Evolutionary conservation across 1,140 invertebrate species (phyloP).

Genomic region (Ectropis grisescens): DNA sequence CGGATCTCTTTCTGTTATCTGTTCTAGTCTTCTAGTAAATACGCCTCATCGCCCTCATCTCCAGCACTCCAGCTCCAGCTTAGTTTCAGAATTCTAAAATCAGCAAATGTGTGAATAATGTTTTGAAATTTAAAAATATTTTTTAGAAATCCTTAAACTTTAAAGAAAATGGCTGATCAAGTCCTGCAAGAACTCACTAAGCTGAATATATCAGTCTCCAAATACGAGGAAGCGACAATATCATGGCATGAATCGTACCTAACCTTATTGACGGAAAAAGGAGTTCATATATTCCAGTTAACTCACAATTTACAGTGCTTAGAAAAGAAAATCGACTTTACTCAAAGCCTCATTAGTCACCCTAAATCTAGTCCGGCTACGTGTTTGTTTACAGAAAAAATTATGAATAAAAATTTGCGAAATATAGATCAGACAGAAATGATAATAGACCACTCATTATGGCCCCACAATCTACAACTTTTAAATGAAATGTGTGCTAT

Average conservation of each 20-base stretch:
- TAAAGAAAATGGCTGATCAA: conserved; percentile 9
- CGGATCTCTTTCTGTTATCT: neutral
- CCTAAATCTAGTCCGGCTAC: conserved; percentile 29
- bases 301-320: conserved; percentile 32
- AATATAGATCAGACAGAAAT: conserved; percentile 41
- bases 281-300: conserved; percentile 32
- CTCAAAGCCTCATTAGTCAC: conserved; percentile 18
- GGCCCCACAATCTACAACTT: conserved; percentile 35
- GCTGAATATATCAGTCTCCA: conserved; percentile 25
- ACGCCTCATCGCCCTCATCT: too few relatives aligned
- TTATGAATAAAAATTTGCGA: conserved; percentile 18
- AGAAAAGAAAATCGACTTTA: conserved; percentile 38
- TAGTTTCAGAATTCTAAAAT: too few relatives aligned
- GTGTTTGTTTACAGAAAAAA: conserved; percentile 21
- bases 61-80: too few relatives aligned
- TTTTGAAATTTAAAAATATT: neutral
- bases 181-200: conserved; percentile 29
- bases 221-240: conserved; percentile 26
- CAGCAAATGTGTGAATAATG: neutral
- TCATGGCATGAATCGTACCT: conserved; percentile 30
- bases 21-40: too few relatives aligned
- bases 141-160: neutral
- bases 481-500: conserved; percentile 29
- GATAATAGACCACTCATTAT: conserved; percentile 34
- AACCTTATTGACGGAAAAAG: conserved; percentile 24